These are phyloP conservation scores for Nettapus auritus DNA, from an alignment of 2,113 vertebrate species.

Conservation along the genomic window DNA sequence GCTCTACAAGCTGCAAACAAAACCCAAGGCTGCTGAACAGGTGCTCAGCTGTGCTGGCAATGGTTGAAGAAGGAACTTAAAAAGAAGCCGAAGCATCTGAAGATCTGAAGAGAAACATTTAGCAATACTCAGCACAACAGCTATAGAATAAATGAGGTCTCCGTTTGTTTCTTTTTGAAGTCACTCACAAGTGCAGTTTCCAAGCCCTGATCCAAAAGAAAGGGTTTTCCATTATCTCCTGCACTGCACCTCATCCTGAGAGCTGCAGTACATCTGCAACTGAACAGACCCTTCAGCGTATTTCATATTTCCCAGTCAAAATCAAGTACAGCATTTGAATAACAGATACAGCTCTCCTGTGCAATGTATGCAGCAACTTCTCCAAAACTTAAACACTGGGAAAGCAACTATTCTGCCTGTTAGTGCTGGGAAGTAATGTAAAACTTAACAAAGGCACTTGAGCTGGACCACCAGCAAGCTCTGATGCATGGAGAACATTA, in stretches of 20 bases:
- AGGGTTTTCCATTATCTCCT: background rate
- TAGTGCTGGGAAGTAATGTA: background rate
- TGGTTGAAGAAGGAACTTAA: background rate
- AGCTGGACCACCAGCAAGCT: background rate
- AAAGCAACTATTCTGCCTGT: background rate
- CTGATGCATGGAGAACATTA: fast-evolving
- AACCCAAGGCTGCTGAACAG: background rate
- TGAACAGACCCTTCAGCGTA: background rate
- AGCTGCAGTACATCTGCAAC: background rate
- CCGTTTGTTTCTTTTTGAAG: background rate
- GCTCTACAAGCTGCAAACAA: too few relatives aligned
- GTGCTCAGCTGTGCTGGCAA: background rate
- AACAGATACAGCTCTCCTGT: background rate
- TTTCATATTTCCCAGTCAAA: background rate
- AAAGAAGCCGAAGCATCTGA: background rate
- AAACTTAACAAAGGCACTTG: background rate
- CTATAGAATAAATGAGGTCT: background rate
- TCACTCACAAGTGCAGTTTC: background rate
- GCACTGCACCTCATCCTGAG: background rate
- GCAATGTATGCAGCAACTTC: background rate
- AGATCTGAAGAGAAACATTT: background rate
- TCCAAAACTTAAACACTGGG: background rate
- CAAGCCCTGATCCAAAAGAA: background rate
- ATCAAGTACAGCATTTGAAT: background rate
- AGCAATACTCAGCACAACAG: background rate